Base-by-base conservation (phyloP, 2,888 invertebrate genomes). In the Aproaerema taeniolella region DNA sequence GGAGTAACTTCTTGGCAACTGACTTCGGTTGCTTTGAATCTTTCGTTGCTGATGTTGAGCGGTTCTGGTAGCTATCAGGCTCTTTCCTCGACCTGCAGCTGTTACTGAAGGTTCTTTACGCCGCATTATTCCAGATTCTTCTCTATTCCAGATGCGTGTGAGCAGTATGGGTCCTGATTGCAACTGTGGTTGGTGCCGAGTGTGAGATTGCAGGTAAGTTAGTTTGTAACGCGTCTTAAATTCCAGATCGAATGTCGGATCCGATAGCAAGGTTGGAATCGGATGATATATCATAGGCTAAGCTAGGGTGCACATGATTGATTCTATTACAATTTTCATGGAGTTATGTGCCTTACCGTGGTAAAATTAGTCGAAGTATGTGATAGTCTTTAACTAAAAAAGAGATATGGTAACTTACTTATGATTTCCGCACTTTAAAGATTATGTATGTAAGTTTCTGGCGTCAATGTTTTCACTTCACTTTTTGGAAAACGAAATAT, bases 221-320 rank as follows among this genome's bases (percentile, higher is more conserved):
- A 49, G 46, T 58, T 72, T 73, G 69, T 47, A 73, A 76, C 68
- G 67, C 67, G 70, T 77, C 64, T 75, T 66, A 61, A 67, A 58
- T 63, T 66, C 56, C 57, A 59, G 66, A 78, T 86, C 65, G 54
- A 64, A 73, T 83, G 65, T 62, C 59, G 65, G 83, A 79, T 83
- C 72, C 47, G 50, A 55, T 83, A 63, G 70, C 83, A 77, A 82
- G 82, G 85, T 52, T 59, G 61, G 53, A 64, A 59, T 60, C 61
- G 66, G 73, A 73, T 78, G 76, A 77, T 79, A 83, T 79, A 72
- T 77, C 76, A 82, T 76, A 78, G 78, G 78, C 65, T 65, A 79
- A 66, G 78, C 69, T 73, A 77, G 74, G 62, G 61, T 75, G 77
- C 71, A 50, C 82, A 81, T 76, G 72, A 60, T 64, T 58, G 58